Evolutionary conservation across 2,113 vertebrate species (phyloP), one percentile per base, ranked within the genome.

Genomic region (Castor canadensis): DNA sequence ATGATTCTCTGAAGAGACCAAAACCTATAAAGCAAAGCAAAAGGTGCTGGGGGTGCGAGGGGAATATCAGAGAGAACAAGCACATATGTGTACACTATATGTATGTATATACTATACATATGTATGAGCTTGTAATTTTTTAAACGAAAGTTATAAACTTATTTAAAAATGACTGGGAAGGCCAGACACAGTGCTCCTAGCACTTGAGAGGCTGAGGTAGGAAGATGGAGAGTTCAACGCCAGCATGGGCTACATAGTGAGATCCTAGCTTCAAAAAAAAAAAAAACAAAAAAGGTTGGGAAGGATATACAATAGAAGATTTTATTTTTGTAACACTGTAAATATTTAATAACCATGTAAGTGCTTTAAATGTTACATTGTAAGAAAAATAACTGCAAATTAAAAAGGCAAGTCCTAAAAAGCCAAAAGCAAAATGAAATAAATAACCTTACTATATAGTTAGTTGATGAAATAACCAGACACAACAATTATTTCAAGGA

Each of bases 91-190:
- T 13, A 62, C 43, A 35, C 26, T 54, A 17, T 54, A 54, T 54
- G 52, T 17, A 54, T 54, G 52, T 17, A 54, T 54, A 11, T 54
- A 9, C 52, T 54, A n/a, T n/a, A 67, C 69, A 22, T 28, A 85
- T 52, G 47, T 20, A 83, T 62, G 20, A 72, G 35, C 54, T 32
- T 77, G 26, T 77, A 30, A 49, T 88, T 77, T 72, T 88, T 84
- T 49, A 77, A 95, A 71, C 17, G 76, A 89, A 54, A 47, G 26
- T 58, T 81, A 69, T 82, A 72, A 86, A 90, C 45, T 95, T 32
- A 24, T 58, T 93, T 73, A 9, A 56, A 88, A 88, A 91, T 66
- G 35, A 24, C 16, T 81, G 35, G 76, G 10, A 1, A 5, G 49
- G 58, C 58, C 19, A 40, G 17, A 54, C 52, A 54, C 17, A 9